phyloP scores from a whole-genome alignment of 2,888 invertebrate genomes.

The Andrena chrysosceles region DNA sequence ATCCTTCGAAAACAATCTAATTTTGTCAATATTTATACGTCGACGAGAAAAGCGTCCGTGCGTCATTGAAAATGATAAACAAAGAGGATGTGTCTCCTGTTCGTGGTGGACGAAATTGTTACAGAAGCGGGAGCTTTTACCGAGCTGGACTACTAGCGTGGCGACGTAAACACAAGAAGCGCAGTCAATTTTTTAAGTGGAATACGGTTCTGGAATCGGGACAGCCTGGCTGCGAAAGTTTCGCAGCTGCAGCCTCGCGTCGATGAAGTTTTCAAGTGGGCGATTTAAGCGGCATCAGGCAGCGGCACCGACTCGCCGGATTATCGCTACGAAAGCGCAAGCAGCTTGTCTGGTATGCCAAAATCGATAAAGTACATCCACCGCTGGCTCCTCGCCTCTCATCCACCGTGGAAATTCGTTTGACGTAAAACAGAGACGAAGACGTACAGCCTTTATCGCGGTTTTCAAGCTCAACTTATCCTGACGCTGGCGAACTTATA shows the following conservation, averaged over 20 bases:
- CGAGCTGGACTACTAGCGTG: too few species aligned
- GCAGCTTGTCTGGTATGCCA: conserved; percentile 82
- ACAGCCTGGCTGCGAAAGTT: not conserved
- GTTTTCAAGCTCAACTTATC: conserved; percentile 63
- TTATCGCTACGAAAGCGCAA: conserved; percentile 82
- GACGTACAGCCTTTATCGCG: conserved; percentile 60
- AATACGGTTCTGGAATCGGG: conserved; percentile 4
- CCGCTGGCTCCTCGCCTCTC: conserved; percentile 40
- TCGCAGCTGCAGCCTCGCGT: conserved; percentile 25
- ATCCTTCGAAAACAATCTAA: too few species aligned
- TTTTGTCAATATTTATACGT: too few species aligned
- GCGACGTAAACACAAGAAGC: not conserved
- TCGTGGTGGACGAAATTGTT: too few species aligned
- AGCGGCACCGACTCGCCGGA: conserved; percentile 74
- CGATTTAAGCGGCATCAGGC: conserved; percentile 39
- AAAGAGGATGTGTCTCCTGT: too few species aligned
- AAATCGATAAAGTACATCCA: conserved; percentile 77
- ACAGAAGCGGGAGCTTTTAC: too few species aligned
- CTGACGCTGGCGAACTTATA: not conserved
- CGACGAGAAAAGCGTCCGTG: too few species aligned
- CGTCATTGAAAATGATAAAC: too few species aligned
- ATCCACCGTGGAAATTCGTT: conserved; percentile 62
- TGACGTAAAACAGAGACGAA: conserved; percentile 53
- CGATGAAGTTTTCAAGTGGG: conserved; percentile 55
- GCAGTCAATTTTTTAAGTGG: conserved; percentile 6